Evolutionary conservation across 2,888 invertebrate species (phyloP).

Genomic region (Mesorhabditis sp.): DNA sequence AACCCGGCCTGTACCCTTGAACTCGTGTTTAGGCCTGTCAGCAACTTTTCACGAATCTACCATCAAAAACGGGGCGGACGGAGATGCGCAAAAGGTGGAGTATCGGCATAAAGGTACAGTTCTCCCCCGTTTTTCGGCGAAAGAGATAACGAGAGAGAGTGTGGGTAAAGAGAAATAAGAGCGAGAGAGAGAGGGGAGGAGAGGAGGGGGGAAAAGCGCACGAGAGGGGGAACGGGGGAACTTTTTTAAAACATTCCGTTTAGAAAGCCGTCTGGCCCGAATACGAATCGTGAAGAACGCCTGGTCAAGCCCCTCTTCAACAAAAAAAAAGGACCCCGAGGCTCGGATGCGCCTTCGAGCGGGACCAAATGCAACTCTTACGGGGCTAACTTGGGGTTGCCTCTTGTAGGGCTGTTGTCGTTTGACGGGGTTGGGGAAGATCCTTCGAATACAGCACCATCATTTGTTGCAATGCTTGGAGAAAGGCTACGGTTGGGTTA

Average conservation of each 20-base stretch:
- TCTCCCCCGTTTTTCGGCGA: not conserved
- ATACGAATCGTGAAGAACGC: not conserved
- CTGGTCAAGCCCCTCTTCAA: constrained; percentile 9
- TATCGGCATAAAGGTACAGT: not conserved
- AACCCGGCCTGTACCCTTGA: not conserved
- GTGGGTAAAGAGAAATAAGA: not conserved
- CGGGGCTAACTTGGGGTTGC: constrained; percentile 3
- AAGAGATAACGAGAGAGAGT: not conserved
- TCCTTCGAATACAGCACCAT: not conserved
- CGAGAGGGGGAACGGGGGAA: not conserved
- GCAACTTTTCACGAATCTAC: constrained; percentile 99
- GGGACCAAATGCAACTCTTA: not conserved
- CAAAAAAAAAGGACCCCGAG: not conserved
- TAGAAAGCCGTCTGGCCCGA: not conserved
- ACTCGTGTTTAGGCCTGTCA: constrained; percentile 69
- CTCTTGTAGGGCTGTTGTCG: not conserved
- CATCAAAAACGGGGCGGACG: constrained; percentile 99
- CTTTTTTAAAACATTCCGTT: not conserved
- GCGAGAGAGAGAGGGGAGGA: not conserved
- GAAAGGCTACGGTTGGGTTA: not conserved
- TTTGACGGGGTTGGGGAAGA: not conserved
- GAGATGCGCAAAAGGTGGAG: constrained; percentile 87
- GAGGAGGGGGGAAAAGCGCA: not conserved
- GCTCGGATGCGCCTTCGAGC: constrained; percentile 12
- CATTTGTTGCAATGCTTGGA: not conserved